These are phyloP conservation scores for Enteromius paludinosus DNA, from an alignment of 2,797 vertebrate genomes.

Conservation along the genomic window DNA sequence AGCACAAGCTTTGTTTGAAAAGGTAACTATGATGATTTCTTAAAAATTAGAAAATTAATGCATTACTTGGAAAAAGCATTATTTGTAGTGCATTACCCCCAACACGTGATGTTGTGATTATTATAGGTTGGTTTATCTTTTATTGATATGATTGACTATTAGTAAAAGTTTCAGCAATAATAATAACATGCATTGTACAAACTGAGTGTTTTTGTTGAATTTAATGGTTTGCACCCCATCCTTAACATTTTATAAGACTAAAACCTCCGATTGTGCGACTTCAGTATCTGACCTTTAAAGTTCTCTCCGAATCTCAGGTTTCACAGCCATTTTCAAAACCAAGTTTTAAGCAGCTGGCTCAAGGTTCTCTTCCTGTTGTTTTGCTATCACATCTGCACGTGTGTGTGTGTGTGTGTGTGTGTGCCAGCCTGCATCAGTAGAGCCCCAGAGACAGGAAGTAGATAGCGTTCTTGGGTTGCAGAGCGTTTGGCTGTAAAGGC, in stretches of 20 bases:
- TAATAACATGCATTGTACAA: background rate
- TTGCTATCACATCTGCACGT: constrained; percentile 27
- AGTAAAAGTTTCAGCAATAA: background rate
- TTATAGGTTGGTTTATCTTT: too few species aligned
- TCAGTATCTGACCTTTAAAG: constrained; percentile 3
- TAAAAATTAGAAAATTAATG: background rate
- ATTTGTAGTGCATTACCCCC: background rate
- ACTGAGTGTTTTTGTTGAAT: background rate
- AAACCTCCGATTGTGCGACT: background rate
- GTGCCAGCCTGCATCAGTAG: constrained; percentile 27
- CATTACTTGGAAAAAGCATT: background rate
- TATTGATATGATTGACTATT: background rate
- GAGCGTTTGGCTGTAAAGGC: constrained; percentile 67
- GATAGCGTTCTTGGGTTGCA: constrained; percentile 57
- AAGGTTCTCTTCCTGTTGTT: constrained; percentile 19
- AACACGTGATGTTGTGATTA: background rate
- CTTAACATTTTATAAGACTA: background rate
- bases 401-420: constrained; percentile 7
- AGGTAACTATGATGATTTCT: background rate
- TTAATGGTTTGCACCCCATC: background rate
- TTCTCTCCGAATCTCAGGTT: background rate
- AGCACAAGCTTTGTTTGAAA: background rate
- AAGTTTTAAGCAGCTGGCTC: background rate
- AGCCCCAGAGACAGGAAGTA: constrained; percentile 49
- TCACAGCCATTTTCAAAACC: background rate